These are phyloP conservation scores for Chelonoidis abingdonii DNA, from an alignment of 2,113 vertebrate genomes.

Conservation along the genomic window DNA sequence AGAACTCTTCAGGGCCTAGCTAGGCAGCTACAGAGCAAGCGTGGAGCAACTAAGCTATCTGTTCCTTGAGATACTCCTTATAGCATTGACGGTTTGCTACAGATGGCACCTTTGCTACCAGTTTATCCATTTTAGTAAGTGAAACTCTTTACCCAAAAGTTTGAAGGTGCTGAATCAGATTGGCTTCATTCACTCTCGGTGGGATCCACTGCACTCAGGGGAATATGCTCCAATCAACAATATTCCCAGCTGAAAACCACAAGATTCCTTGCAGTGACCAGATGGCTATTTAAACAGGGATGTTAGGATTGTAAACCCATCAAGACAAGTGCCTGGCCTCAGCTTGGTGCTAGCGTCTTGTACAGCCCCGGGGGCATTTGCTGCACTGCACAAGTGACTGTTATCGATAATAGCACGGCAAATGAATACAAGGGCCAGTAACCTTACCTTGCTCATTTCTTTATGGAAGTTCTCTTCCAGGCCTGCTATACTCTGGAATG, in stretches of 20 bases:
- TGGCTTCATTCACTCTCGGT: neutral
- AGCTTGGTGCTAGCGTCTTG: neutral
- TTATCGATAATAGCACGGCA: too few relatives aligned
- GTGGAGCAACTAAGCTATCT: neutral
- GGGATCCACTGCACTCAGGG: neutral
- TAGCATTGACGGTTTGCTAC: neutral
- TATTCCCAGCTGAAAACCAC: neutral
- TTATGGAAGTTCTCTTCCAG: conserved; percentile 99
- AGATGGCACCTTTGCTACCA: neutral
- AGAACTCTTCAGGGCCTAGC: neutral
- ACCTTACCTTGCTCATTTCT: conserved; percentile 94
- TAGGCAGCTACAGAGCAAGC: neutral
- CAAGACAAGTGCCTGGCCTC: neutral
- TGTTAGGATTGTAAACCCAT: neutral
- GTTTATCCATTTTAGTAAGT: neutral
- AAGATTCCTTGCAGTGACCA: neutral
- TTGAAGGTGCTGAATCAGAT: neutral
- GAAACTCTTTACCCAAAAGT: neutral
- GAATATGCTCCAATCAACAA: neutral
- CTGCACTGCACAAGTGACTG: neutral
- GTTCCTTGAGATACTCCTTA: neutral
- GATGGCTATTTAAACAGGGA: neutral
- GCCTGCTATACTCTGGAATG: conserved; percentile 97
- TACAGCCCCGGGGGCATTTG: neutral
- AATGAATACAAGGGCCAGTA: neutral